phyloP scores from a whole-genome alignment of 2,888 invertebrate genomes.

The Megalurothrips usitatus region DNA sequence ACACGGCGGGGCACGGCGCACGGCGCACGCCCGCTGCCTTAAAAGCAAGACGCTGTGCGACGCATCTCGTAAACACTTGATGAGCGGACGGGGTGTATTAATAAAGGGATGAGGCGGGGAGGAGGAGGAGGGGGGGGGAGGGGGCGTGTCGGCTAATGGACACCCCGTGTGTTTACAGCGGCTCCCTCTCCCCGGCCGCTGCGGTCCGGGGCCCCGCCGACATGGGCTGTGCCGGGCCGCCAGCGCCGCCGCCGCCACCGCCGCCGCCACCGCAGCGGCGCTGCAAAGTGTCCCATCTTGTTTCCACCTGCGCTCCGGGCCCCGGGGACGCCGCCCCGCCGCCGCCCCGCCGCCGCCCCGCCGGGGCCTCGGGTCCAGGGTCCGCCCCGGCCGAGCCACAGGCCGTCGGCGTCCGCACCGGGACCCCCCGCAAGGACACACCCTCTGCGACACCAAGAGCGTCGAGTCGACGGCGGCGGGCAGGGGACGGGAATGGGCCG shows the following conservation, averaged over 20 bases:
- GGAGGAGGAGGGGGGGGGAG: background rate
- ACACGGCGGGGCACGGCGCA: too few relatives aligned
- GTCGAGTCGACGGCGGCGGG: too few relatives aligned
- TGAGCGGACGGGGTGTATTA: background rate
- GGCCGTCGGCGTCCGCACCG: too few relatives aligned
- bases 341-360: too few relatives aligned
- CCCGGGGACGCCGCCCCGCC: background rate
- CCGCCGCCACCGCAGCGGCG: background rate
- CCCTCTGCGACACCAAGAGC: too few relatives aligned
- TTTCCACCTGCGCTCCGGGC: background rate
- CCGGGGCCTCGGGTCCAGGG: background rate
- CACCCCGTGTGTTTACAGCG: constrained; percentile 9
- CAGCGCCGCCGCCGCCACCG: too few relatives aligned
- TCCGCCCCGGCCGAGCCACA: background rate
- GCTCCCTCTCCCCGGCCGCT: background rate
- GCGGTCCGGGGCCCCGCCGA: too few relatives aligned
- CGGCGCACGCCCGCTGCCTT: background rate
- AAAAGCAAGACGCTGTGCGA: constrained; percentile 19
- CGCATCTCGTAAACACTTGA: constrained; percentile 17
- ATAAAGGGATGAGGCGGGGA: background rate
- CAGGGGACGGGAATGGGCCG: too few relatives aligned
- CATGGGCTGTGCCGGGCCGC: too few relatives aligned
- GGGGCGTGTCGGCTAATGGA: background rate
- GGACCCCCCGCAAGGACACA: too few relatives aligned
- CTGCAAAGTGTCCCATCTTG: background rate